Conservation (phyloP, 2,888 invertebrate species). For the Muschampia plurimacula region DNA sequence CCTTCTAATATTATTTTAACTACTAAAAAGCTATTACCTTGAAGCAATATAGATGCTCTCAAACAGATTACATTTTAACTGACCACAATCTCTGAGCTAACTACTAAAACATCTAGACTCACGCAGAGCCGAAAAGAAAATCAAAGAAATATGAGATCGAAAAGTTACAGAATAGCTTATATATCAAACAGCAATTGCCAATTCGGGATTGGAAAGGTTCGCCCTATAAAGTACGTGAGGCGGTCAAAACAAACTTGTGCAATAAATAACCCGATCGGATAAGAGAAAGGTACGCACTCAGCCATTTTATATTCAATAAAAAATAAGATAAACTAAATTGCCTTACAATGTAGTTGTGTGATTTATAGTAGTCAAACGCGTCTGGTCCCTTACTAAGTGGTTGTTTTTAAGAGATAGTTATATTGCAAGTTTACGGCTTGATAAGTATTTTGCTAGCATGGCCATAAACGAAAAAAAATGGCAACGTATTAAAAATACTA, state of each 20-base stretch:
- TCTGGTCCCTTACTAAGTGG: conserved; percentile 5
- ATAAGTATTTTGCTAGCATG: not conserved
- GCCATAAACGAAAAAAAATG: not conserved
- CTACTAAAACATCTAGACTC: conserved; percentile 29
- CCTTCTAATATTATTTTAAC: not conserved
- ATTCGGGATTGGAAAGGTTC: conserved; percentile 82
- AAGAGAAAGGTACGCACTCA: conserved; percentile 79
- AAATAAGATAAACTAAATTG: conserved; percentile 80
- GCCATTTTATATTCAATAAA: conserved; percentile 84
- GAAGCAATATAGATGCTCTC: not conserved
- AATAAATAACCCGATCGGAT: conserved; percentile 84
- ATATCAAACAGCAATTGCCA: conserved; percentile 83
- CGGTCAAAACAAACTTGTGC: conserved; percentile 84
- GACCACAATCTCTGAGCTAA: conserved; percentile 18
- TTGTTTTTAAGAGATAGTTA: conserved; percentile 12
- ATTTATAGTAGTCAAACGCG: conserved; percentile 55
- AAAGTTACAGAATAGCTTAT: conserved; percentile 78
- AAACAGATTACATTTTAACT: conserved; percentile 16
- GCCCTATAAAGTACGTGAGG: conserved; percentile 84
- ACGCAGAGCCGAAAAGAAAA: conserved; percentile 54
- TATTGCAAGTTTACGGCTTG: not conserved
- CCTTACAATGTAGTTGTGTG: conserved; percentile 69
- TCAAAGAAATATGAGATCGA: conserved; percentile 71
- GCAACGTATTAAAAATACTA: not conserved
- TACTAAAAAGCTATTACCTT: not conserved